Conservation (phyloP, 2,797 vertebrate genomes). For the Myiothlypis coronata region DNA sequence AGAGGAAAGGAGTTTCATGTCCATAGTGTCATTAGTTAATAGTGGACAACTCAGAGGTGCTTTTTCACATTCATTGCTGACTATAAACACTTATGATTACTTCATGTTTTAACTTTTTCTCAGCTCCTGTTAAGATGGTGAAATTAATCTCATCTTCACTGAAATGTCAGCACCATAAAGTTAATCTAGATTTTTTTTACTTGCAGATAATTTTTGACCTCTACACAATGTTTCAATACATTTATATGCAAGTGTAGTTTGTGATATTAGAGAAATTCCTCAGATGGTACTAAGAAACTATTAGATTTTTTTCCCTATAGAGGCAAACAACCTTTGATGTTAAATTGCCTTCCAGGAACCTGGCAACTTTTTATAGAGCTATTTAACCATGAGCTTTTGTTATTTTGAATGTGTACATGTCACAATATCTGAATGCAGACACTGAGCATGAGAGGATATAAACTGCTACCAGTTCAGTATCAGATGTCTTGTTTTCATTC, state of each 20-base stretch:
- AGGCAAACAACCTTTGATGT: not conserved
- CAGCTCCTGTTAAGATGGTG: not conserved
- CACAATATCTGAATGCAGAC: not conserved
- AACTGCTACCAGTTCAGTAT: not conserved
- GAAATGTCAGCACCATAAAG: not conserved
- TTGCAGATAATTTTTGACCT: not conserved
- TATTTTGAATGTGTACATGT: not conserved
- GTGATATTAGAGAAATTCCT: not conserved
- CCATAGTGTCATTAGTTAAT: not conserved
- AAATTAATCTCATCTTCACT: not conserved
- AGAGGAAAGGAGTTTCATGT: not conserved
- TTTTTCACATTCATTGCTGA: not conserved
- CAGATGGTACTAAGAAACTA: not conserved
- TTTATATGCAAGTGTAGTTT: not conserved
- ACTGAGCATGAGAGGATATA: not conserved
- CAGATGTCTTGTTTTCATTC: not conserved
- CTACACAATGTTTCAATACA: not conserved
- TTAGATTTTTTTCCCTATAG: not conserved
- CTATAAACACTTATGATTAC: not conserved
- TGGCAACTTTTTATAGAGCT: not conserved
- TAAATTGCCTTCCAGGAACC: not conserved
- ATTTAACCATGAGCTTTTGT: not conserved
- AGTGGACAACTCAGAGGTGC: not conserved
- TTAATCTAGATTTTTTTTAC: not conserved
- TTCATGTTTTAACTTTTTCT: not conserved